Base-by-base conservation (phyloP, 2,888 invertebrate genomes). In the Lasioglossum figueresi region DNA sequence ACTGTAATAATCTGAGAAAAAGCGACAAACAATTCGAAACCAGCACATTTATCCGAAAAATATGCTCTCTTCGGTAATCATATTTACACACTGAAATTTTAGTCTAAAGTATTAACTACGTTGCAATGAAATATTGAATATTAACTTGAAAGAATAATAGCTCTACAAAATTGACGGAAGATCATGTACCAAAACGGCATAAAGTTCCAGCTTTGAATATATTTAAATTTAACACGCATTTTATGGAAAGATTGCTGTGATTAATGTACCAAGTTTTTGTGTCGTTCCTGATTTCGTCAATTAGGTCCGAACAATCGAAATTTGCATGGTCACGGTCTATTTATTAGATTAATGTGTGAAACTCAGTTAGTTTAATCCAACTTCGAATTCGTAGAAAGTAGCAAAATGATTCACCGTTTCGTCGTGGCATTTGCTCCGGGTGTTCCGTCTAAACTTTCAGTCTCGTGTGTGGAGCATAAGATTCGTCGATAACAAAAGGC, bases 371-470 rank as follows among this genome's bases (percentile, higher is more conserved):
- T 31, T 63, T 63, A 16, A 31, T 63, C n/a, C 63, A 31, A 34
- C 63, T 19, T 31, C 63, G 63, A 63, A 63, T 63, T 63, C 63
- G 63, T 63, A 63, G 63, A 63, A 63, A 63, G 63, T 37, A 34
- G 70, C 34, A 31, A 63, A 63, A 31, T 63, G 68, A 68, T 34
- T 19, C 34, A 37, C 68, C 37, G 37, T 68, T 68, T 4, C 68
- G 68, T 37, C 37, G 37, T 68, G 68, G 12, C n/a, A 56, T 56
- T 56, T 56, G 56, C 56, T 56, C n/a, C 56, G n/a, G 23, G 37
- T 34, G 34, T 23, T 68, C 34, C 23, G 19, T 34, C 37, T 40
- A 40, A 70, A 70, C 70, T 40, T 70, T 70, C 70, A n/a, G 70
- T 4, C 70, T 40, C 68, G 70, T 40, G 23, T 8, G n/a, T n/a